Evolutionary conservation across 2,797 vertebrate genomes (phyloP).

Genomic region (Oryzias dopingdopingensis): DNA sequence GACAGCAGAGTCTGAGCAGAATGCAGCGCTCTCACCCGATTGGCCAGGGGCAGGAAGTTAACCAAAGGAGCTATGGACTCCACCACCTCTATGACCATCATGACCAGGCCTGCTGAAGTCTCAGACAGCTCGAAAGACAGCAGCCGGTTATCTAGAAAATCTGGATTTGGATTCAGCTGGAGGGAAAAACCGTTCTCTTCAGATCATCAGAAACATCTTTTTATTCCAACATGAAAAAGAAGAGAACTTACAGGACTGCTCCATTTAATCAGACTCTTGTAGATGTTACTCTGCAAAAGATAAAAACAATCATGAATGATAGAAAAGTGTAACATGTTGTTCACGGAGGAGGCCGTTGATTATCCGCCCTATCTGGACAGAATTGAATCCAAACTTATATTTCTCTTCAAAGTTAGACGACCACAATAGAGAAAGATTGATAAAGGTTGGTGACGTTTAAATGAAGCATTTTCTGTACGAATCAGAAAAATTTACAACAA

Average conservation of each 20-base stretch:
- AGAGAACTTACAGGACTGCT: neutral
- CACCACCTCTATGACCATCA: constrained; percentile 3
- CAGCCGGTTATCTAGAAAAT: neutral
- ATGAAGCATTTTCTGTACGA: no score
- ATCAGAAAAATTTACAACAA: no score
- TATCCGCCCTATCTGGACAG: no score
- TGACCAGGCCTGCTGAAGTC: neutral
- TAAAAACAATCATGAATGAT: neutral
- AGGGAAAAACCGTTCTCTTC: neutral
- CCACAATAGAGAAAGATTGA: no score
- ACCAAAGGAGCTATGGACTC: neutral
- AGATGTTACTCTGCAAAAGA: constrained; percentile 1
- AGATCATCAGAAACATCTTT: no score
- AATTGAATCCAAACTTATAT: no score
- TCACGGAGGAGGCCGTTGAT: no score
- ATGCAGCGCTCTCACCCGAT: constrained; percentile 3
- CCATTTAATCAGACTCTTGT: constrained; percentile 2
- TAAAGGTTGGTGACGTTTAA: no score
- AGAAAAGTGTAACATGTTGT: no score
- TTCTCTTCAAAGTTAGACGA: no score
- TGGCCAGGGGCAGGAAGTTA: constrained; percentile 10
- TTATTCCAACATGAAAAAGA: no score
- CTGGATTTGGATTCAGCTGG: neutral
- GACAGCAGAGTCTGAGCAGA: no score
- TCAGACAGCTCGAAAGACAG: constrained; percentile 1